phyloP scores from a whole-genome alignment of 1,140 invertebrate species.

The Plectrocnemia conspersa region DNA sequence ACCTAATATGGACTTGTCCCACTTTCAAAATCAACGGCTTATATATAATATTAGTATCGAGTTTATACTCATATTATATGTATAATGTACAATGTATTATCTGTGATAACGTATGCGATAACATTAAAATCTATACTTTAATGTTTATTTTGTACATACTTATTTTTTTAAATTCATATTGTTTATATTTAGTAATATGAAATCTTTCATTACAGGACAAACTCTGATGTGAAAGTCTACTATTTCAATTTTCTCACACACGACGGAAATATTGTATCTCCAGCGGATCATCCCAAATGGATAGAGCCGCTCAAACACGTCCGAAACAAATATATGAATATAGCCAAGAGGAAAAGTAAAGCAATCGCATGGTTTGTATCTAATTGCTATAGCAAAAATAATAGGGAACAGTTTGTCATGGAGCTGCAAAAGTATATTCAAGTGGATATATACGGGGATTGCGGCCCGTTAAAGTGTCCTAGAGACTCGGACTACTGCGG shows the following conservation, averaged over 20 bases:
- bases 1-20: no score
- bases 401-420: conserved; percentile 51
- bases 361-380: conserved; percentile 58
- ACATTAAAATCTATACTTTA: no score
- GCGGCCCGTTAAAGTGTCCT: conserved; percentile 44
- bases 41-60: no score
- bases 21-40: no score
- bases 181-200: no score
- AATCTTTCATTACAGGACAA: no score
- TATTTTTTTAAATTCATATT: no score
- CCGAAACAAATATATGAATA: conserved; percentile 1
- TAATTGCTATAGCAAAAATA: conserved; percentile 54
- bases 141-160: no score
- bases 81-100: no score
- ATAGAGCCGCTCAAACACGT: conserved; percentile 18
- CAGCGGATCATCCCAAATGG: conserved; percentile 1
- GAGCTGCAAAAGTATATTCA: conserved; percentile 53
- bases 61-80: no score
- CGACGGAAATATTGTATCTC: conserved; percentile 35
- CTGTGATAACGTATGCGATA: no score
- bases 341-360: conserved; percentile 40
- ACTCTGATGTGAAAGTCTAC: no score
- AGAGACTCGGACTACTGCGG: conserved; percentile 42
- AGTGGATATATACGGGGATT: conserved; percentile 65
- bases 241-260: conserved; percentile 39